Evolutionary conservation across 1,140 invertebrate species (phyloP), one percentile per base, ranked within the genome.

Genomic region (Mamestra configurata): DNA sequence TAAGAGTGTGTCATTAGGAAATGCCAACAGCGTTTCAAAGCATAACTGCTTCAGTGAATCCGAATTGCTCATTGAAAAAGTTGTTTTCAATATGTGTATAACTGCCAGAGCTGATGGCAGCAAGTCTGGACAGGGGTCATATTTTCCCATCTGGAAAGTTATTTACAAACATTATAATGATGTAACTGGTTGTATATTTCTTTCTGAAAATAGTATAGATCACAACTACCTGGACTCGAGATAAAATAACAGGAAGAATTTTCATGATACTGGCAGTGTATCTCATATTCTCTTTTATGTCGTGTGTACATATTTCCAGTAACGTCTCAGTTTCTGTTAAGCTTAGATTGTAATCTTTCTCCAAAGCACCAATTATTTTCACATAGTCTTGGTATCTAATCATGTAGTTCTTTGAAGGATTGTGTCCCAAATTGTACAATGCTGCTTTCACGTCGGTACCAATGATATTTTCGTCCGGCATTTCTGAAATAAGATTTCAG

Each of bases 201-300:
- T 40, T 22, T 40, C 49, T 46, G 46, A 20, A 11, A 59, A 35
- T 24, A 18, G 7, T 11, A 31, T 18, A 10, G 1, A 31, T 49
- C 15, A 64, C 10, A 22, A 31, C 77, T 85, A 95, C 92, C 87
- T 90, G 86, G 27, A 89, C 76, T 89, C 89, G 93, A 4, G 85
- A 87, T 18, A 92, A 57, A 35, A 92, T 80, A 27, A 77, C 77
- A 40, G 80, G 66, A 31, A 94, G 79, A n/a, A 92, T 86, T 35
- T 88, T 89, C 31, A 94, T 64, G 2, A 81, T 83, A 31, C 81
- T 79, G 31, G 82, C 71, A 18, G 88, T 83, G 79, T 88, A 86
- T 61, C 88, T 89, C 37, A 88, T 82, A 49, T 91, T 87, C 61
- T 90, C 84, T 53, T 84, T 86, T 27, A 91, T 51, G 35, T 90